Conservation (phyloP, 2,113 vertebrate species). For the Nibea coibor region DNA sequence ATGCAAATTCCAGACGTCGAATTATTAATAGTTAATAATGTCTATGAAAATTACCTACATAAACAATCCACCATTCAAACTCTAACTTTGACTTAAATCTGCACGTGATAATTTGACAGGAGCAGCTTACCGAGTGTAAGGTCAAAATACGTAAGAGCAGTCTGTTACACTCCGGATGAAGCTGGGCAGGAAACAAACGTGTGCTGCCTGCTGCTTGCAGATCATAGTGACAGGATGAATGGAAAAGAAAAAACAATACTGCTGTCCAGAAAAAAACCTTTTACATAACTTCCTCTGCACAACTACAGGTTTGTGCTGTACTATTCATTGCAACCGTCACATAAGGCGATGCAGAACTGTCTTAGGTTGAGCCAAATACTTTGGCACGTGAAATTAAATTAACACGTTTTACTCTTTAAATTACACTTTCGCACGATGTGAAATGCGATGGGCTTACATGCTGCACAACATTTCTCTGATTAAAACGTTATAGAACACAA, state of each 20-base stretch:
- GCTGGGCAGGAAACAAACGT: neutral
- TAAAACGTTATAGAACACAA: neutral
- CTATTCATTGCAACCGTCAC: neutral
- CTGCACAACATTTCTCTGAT: neutral
- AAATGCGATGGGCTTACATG: neutral
- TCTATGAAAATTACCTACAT: neutral
- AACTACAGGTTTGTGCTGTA: neutral
- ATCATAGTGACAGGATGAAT: neutral
- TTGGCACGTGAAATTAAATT: too few relatives aligned
- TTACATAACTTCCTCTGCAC: neutral
- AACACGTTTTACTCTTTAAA: too few relatives aligned
- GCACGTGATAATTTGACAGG: neutral
- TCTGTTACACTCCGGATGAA: neutral
- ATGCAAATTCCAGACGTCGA: neutral
- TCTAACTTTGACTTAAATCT: neutral
- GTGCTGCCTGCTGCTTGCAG: neutral
- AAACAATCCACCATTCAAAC: neutral
- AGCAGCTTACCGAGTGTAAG: too few relatives aligned
- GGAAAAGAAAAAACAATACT: neutral
- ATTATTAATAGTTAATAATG: neutral
- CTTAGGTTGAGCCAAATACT: too few relatives aligned
- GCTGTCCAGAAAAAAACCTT: neutral
- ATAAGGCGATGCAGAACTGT: neutral
- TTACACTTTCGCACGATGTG: neutral
- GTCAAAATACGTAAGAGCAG: neutral